Conservation (phyloP, 1,140 invertebrate species). For the Heliothis subflexa region DNA sequence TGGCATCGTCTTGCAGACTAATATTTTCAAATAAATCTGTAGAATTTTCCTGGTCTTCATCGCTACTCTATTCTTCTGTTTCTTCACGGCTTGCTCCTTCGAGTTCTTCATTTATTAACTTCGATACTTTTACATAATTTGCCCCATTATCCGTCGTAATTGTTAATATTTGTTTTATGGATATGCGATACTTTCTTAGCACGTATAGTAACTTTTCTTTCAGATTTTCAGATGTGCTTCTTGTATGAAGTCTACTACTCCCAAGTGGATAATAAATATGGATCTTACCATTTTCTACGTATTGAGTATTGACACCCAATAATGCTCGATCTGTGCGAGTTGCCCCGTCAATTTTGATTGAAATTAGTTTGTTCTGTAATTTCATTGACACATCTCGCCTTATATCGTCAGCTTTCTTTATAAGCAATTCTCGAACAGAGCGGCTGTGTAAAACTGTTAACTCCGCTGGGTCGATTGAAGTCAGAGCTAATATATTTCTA, state of each 20-base stretch:
- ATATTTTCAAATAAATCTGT: no score
- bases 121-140: neutral
- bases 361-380: neutral
- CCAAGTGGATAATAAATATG: neutral
- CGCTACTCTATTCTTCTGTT: neutral
- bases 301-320: conserved; percentile 7
- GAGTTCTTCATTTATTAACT: neutral
- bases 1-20: no score
- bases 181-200: neutral
- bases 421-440: neutral
- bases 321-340: conserved; percentile 9
- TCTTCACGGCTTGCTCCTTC: neutral
- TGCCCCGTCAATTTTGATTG: neutral
- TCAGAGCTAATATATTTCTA: neutral
- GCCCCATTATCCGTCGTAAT: conserved; percentile 12
- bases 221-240: neutral
- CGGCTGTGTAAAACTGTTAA: neutral
- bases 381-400: neutral
- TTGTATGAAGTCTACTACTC: neutral
- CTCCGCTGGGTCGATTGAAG: neutral
- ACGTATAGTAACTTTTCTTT: conserved; percentile 15
- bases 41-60: no score
- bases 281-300: neutral
- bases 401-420: neutral
- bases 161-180: neutral